Conservation (phyloP, 2,888 invertebrate genomes). For the Diachrysia chrysitis region DNA sequence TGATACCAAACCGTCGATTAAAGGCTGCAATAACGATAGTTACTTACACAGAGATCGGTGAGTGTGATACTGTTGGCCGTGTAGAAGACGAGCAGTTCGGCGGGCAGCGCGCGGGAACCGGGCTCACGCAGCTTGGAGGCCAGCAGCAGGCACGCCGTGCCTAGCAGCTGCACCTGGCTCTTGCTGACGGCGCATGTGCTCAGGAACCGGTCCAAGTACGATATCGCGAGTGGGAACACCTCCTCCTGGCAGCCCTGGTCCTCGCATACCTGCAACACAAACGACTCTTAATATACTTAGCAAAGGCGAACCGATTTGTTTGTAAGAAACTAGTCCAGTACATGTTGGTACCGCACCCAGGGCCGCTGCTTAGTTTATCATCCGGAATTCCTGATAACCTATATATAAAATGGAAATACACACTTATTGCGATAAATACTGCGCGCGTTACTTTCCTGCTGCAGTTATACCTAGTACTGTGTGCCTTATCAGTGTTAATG, state of each 20-base stretch:
- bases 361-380: slow-evolving; percentile 75
- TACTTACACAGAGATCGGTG: slow-evolving; percentile 96
- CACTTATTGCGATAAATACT: slow-evolving; percentile 81
- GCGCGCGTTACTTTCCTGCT: slow-evolving; percentile 78
- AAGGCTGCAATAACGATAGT: slow-evolving; percentile 19
- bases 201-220: slow-evolving; percentile 98
- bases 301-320: slow-evolving; percentile 43
- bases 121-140: slow-evolving; percentile 98
- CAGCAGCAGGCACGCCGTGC: slow-evolving; percentile 96
- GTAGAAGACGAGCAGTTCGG: slow-evolving; percentile 96
- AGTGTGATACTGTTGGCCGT: slow-evolving; percentile 97
- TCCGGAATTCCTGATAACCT: slow-evolving; percentile 87
- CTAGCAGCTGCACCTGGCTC: slow-evolving; percentile 96
- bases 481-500: slow-evolving; percentile 68
- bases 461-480: slow-evolving; percentile 60
- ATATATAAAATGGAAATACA: slow-evolving; percentile 83
- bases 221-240: slow-evolving; percentile 97
- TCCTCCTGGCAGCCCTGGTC: slow-evolving; percentile 97
- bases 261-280: slow-evolving; percentile 94
- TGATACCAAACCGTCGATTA: slow-evolving; percentile 12
- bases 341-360: slow-evolving; percentile 68
- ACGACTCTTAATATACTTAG: slow-evolving; percentile 42
- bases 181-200: slow-evolving; percentile 94
- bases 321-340: slow-evolving; percentile 59
- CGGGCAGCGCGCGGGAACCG: slow-evolving; percentile 92